Percentiles rank a stretch among this genome's conserved stretches.
Evolutionary conservation across 2,797 vertebrate species (phyloP).

Genomic region (Synanceia verrucosa): DNA sequence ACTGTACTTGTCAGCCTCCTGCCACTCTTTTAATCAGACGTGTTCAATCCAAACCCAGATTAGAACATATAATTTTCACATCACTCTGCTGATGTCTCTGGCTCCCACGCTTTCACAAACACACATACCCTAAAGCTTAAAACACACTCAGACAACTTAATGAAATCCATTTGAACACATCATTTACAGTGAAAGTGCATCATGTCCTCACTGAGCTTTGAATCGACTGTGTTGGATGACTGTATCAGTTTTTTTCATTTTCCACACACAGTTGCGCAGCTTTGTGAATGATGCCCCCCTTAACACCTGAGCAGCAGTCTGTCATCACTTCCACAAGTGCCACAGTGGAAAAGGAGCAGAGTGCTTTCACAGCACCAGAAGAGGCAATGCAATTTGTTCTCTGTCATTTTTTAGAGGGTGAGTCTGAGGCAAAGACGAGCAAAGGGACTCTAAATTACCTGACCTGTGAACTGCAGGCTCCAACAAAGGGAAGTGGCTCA

Average conservation of each 20-base stretch:
- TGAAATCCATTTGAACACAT: not conserved
- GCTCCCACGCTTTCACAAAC: not conserved
- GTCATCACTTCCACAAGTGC: not conserved
- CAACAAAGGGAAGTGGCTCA: not conserved
- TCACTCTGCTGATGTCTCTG: not conserved
- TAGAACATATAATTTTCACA: not conserved
- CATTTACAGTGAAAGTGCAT: slow-evolving; percentile 6
- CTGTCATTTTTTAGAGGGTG: slow-evolving; percentile 5
- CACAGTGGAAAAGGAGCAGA: not conserved
- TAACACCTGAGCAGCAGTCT: slow-evolving; percentile 17
- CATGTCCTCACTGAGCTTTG: not conserved
- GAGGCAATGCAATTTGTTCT: not conserved
- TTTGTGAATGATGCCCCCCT: slow-evolving; percentile 22
- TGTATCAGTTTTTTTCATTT: slow-evolving; percentile 18
- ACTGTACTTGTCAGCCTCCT: not conserved
- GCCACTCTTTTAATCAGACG: not conserved
- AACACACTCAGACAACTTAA: not conserved
- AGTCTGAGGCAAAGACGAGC: slow-evolving; percentile 5
- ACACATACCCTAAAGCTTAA: not conserved
- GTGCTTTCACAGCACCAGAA: slow-evolving; percentile 4
- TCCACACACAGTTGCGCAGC: slow-evolving; percentile 1
- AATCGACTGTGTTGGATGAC: not conserved
- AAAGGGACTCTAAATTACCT: slow-evolving; percentile 31
- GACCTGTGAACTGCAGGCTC: slow-evolving; percentile 15
- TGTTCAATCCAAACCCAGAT: slow-evolving; percentile 3